Percentiles rank a stretch among this genome's conserved stretches.
Conservation (phyloP, 2,797 vertebrate genomes). For the Carapus acus region DNA sequence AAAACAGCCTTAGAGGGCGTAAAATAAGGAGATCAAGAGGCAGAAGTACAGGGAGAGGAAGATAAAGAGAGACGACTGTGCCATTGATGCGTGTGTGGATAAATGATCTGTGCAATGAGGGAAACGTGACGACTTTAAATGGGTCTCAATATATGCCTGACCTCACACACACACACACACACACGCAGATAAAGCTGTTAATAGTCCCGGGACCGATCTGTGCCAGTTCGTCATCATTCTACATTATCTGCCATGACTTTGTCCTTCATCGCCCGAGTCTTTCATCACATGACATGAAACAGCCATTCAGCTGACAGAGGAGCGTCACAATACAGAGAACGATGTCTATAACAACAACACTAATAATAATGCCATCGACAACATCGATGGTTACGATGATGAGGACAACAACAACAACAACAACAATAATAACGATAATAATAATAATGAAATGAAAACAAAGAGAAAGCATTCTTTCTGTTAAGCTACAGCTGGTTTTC, state of each 20-base stretch:
- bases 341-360: constrained; percentile 59
- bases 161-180: neutral
- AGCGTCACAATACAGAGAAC: constrained; percentile 53
- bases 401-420: too few relatives aligned
- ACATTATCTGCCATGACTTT: constrained; percentile 38
- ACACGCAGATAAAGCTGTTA: constrained; percentile 13
- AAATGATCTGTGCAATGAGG: constrained; percentile 18
- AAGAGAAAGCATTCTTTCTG: too few relatives aligned
- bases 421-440: too few relatives aligned
- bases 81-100: constrained; percentile 19
- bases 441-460: too few relatives aligned
- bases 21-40: neutral
- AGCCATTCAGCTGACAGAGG: constrained; percentile 32
- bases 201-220: constrained; percentile 1
- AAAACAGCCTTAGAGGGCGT: constrained; percentile 13
- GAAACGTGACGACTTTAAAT: constrained; percentile 9
- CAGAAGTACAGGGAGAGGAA: too few relatives aligned
- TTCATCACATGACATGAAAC: constrained; percentile 47
- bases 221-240: constrained; percentile 42
- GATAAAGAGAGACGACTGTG: constrained; percentile 14
- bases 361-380: too few relatives aligned
- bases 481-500: too few relatives aligned
- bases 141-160: constrained; percentile 6
- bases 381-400: too few relatives aligned
- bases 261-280: constrained; percentile 60